Evolutionary conservation across 2,888 invertebrate species (phyloP), one percentile per base, ranked within the genome.

Genomic region (Augochlorella aurata): DNA sequence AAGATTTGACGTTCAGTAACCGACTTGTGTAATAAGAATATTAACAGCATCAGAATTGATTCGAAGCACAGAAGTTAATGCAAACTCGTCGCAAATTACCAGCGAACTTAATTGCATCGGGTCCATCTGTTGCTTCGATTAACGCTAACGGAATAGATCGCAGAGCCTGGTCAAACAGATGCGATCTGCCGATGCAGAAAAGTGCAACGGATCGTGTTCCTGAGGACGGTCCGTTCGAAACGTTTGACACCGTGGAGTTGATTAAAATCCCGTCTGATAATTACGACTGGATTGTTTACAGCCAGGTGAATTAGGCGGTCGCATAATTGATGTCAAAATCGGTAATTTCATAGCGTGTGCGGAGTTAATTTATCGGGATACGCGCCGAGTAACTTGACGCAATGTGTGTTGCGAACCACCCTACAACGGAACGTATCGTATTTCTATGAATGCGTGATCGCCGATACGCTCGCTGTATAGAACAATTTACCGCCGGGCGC

Each of bases 251-350:
- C 67, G 54, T 81, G 63, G 72, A 81, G 79, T 87, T 78, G 85
- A 87, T 87, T 84, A 81, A 85, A 86, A 74, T 65, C 49, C 73
- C 54, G 47, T 69, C 65, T 54, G 72, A 72, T 82, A 79, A 72
- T 76, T 81, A 72, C 77, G 38, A 58, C 45, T 50, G 38, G 74
- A 86, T 82, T 76, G 77, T 69, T 50, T 67, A 24, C 77, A 67
- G 79, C 76, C 74, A 73, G 69, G 18, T n/a, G 67, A 79, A 85
- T 85, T 83, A 78, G 75, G 71, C 69, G 21, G 50, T 67, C 45
- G 50, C 61, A 54, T 74, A 54, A 74, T 85, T 79, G 85, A 75
- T 58, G 81, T 65, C 79, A 75, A 82, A 77, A 85, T 85, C 81
- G 65, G 77, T 83, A 79, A 76, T 85, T 68, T 79, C 73, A 78